Conservation (phyloP, 37 sponge, comb jelly and placozoan species). For the Bolinopsis microptera region DNA sequence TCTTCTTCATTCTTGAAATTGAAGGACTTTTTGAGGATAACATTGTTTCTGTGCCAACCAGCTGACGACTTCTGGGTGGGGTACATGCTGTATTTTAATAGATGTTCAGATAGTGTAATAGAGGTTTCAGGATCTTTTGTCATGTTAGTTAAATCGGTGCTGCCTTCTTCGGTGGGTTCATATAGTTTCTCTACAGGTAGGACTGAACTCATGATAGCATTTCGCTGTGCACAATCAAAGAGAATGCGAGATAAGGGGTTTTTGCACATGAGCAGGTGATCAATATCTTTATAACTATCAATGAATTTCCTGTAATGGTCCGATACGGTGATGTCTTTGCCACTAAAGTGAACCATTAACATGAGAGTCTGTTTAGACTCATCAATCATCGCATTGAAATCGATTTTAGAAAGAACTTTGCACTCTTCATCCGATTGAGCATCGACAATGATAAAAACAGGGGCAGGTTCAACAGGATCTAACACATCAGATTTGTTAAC, state of each 20-base stretch:
- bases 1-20: not conserved
- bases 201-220: slow-evolving; percentile 33
- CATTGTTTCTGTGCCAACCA: not conserved
- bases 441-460: slow-evolving; percentile 13
- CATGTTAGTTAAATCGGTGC: not conserved
- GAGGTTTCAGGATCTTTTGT: not conserved
- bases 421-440: slow-evolving; percentile 18
- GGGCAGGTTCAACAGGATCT: slow-evolving; percentile 39
- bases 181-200: not conserved
- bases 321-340: not conserved
- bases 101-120: slow-evolving; percentile 27
- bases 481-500: slow-evolving; percentile 35
- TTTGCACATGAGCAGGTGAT: slow-evolving; percentile 36
- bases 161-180: not conserved
- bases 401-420: not conserved
- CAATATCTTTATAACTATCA: not conserved
- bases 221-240: slow-evolving; percentile 21
- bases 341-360: slow-evolving; percentile 5
- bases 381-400: not conserved
- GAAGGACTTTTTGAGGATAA: not conserved
- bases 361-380: not conserved
- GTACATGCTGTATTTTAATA: slow-evolving; percentile 10
- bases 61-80: not conserved
- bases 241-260: slow-evolving; percentile 28
- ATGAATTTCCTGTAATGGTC: not conserved